phyloP scores from a whole-genome alignment of 2,888 invertebrate species.

The Acrobeloides nanus region DNA sequence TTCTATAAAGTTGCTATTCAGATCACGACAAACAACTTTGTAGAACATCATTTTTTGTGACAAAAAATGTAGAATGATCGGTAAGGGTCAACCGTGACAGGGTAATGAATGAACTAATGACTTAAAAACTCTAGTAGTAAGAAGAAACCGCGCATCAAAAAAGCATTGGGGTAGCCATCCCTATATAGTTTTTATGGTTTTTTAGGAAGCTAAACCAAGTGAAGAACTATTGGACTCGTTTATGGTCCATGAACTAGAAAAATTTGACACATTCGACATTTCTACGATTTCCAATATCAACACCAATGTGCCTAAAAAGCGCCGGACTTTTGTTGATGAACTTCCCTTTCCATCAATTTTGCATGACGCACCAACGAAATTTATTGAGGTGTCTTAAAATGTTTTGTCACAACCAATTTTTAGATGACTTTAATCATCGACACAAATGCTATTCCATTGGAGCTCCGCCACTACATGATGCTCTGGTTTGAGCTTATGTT shows the following conservation, averaged over 20 bases:
- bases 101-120: too few species aligned
- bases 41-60: too few species aligned
- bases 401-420: conserved; percentile 60
- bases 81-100: too few species aligned
- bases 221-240: conserved; percentile 67
- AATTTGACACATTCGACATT: conserved; percentile 57
- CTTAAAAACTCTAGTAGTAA: too few species aligned
- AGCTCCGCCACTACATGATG: conserved; percentile 60
- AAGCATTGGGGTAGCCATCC: too few species aligned
- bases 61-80: too few species aligned
- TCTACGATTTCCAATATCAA: conserved; percentile 8
- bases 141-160: too few species aligned
- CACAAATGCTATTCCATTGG: conserved; percentile 27
- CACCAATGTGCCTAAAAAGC: too few species aligned
- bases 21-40: too few species aligned
- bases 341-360: conserved; percentile 37
- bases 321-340: too few species aligned
- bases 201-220: conserved; percentile 61
- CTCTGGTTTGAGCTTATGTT: conserved; percentile 69
- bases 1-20: too few species aligned
- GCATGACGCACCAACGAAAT: conserved; percentile 35
- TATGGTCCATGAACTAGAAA: conserved; percentile 68
- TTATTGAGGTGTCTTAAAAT: conserved; percentile 29
- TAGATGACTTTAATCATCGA: conserved; percentile 34
- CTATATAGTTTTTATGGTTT: too few species aligned